Base-by-base conservation (phyloP, 2,113 vertebrate species). In the Plectropomus leopardus region DNA sequence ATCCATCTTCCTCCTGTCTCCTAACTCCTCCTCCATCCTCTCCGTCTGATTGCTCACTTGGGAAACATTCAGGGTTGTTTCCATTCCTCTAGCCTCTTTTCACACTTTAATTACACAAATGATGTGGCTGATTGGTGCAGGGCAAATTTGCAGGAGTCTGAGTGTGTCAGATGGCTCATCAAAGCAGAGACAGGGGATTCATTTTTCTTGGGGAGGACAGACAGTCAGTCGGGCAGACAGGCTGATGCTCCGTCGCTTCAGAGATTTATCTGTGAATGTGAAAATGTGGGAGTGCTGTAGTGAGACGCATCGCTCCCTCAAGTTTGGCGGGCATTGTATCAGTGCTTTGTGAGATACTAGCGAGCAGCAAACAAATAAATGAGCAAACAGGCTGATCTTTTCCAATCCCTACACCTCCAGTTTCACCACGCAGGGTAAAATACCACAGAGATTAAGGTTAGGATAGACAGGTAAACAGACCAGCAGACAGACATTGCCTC, bases 61-160 rank as follows among this genome's bases (percentile, higher is more conserved):
- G 60, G 85, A 76, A 4, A 23, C 26, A 28, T 44, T 11, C 15
- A 53, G 59, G 34, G 11, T 30, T 78, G 67, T 61, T 84, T 73
- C 28, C 14, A 24, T 73, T 47, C 36, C 53, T 72, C 42, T 72
- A 63, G 17, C 15, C 15, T 72, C 71, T 55, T 63, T 59, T 84
- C 65, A 19, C 61, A 63, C 84, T 79, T 57, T 85, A 88, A 86
- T 91, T 85, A 76, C 71, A 47, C 68, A 72, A 67, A 84, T 76
- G 51, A 86, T 80, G 16, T n/a, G 42, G 34, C 28, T 75, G 71
- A 78, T 75, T 73, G 68, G 30, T 45, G 51, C 60, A 14, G 23
- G 7, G 54, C 64, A 2, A 47, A 47, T 24, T 1, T 14, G 23
- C 23, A 0, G 21, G 45, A 47, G 65, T 82, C 36, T 64, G 61